Conservation (phyloP, 2,888 invertebrate genomes). For the Drosophila fungiperda region DNA sequence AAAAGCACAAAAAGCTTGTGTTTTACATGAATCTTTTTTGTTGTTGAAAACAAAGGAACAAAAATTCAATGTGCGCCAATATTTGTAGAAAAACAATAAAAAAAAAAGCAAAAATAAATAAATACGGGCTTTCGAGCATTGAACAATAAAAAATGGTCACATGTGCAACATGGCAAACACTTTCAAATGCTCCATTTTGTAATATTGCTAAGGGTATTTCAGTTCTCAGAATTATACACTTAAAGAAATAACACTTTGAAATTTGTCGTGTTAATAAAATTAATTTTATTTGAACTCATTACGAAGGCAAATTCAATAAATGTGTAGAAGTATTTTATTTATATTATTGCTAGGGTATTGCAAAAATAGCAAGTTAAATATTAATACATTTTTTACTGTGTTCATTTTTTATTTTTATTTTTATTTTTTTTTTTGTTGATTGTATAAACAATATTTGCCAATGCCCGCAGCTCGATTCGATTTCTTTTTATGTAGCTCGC, state of each 20-base stretch:
- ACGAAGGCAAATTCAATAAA: background rate
- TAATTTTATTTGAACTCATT: background rate
- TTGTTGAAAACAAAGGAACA: slow-evolving; percentile 1
- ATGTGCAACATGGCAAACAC: slow-evolving; percentile 61
- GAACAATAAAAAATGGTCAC: slow-evolving; percentile 79
- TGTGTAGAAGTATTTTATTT: background rate
- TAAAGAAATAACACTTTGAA: background rate
- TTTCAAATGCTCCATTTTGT: slow-evolving; percentile 22
- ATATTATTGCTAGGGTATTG: slow-evolving; percentile 5
- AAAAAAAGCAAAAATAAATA: slow-evolving; percentile 49
- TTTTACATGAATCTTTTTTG: slow-evolving; percentile 28
- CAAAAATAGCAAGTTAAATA: background rate
- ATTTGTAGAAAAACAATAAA: slow-evolving; percentile 56
- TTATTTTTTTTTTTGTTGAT: slow-evolving; percentile 1
- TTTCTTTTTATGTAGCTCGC: slow-evolving; percentile 49
- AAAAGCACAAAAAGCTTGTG: slow-evolving; percentile 51
- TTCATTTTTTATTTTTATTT: slow-evolving; percentile 5
- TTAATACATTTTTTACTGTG: background rate
- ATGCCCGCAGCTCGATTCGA: slow-evolving; percentile 41
- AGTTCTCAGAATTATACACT: background rate
- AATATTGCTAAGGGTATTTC: background rate
- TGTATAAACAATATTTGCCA: slow-evolving; percentile 34
- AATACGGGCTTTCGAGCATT: slow-evolving; percentile 57
- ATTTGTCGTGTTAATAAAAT: background rate
- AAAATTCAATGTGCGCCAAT: slow-evolving; percentile 58